phyloP scores from a whole-genome alignment of 1,140 invertebrate genomes.

The Zeugodacus cucurbitae region DNA sequence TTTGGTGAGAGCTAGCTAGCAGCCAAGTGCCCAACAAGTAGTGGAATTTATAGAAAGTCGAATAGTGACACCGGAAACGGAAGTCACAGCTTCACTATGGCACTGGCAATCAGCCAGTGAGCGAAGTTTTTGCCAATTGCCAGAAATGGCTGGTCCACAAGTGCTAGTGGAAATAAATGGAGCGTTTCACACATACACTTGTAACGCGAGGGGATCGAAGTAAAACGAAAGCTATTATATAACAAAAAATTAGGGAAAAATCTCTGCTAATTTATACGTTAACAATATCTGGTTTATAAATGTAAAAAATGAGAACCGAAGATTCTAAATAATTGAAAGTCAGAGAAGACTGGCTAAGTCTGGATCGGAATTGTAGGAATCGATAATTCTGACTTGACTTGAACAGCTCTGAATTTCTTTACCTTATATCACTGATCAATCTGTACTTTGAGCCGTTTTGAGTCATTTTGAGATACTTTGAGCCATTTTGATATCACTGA shows the following conservation, averaged over 20 bases:
- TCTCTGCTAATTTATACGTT: not conserved
- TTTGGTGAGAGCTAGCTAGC: not conserved
- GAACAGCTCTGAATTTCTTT: too few species aligned
- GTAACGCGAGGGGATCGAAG: not conserved
- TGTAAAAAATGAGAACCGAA: not conserved
- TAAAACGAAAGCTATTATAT: not conserved
- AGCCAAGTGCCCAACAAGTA: slow-evolving; percentile 5
- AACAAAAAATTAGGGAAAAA: not conserved
- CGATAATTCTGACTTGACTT: too few species aligned
- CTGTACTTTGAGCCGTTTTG: too few species aligned
- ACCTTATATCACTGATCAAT: too few species aligned
- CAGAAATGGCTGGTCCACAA: not conserved
- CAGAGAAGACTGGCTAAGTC: too few species aligned
- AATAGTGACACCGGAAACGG: not conserved
- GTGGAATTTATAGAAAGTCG: not conserved
- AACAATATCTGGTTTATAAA: not conserved
- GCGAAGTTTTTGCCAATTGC: not conserved
- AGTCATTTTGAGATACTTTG: too few species aligned
- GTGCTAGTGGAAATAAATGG: not conserved
- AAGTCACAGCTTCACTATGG: slow-evolving; percentile 11
- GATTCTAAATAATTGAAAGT: too few species aligned
- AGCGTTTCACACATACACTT: not conserved
- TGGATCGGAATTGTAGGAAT: too few species aligned
- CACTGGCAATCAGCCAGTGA: not conserved
- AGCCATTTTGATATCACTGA: not conserved